Base-by-base conservation (phyloP, 2,113 vertebrate species). In the Scatophagus argus region DNA sequence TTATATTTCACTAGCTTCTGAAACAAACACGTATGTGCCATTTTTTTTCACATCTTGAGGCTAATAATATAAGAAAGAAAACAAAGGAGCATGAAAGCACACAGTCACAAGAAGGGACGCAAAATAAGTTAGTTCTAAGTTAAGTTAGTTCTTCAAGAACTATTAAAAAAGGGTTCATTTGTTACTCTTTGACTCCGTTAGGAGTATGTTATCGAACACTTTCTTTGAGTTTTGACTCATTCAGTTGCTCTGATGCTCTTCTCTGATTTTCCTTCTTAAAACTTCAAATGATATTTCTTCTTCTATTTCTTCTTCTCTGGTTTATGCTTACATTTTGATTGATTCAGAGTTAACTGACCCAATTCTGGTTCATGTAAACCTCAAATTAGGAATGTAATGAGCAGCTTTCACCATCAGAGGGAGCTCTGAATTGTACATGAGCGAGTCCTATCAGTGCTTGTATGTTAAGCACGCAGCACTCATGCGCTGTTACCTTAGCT, bases 401-500 rank as follows among this genome's bases (percentile, higher is more conserved):
- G 27, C n/a, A 1, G 11, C 19, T 79, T 27, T 38, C 60, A 62
- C 90, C 93, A 91, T 41, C 60, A 93, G 92, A 70, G 81, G 91
- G 89, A 3, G 81, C 88, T 74, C 27, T 83, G 44, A 34, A 11
- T 64, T 32, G 41, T 60, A 21, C 11, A 44, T 8, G 2, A 17
- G 38, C 3, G 54, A 58, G 39, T 51, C n/a, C n/a, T n/a, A n/a
- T n/a, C 0, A 0, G 23, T 25, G 16, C 59, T 29, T 23, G 21
- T 39, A 25, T 25, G 25, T 23, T 1, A 21, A 13, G 25, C 23
- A 27, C 8, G 43, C 31, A 25, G 63, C 6, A 25, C 32, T 36
- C 19, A 17, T 3, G n/a, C 49, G 31, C 41, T 1, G 83, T 32
- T 79, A 96, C 97, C 96, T 95, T 12, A 97, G 96, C 74, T 96